phyloP scores from a whole-genome alignment of 2,888 invertebrate species.

The Pyrocoelia pectoralis region DNA sequence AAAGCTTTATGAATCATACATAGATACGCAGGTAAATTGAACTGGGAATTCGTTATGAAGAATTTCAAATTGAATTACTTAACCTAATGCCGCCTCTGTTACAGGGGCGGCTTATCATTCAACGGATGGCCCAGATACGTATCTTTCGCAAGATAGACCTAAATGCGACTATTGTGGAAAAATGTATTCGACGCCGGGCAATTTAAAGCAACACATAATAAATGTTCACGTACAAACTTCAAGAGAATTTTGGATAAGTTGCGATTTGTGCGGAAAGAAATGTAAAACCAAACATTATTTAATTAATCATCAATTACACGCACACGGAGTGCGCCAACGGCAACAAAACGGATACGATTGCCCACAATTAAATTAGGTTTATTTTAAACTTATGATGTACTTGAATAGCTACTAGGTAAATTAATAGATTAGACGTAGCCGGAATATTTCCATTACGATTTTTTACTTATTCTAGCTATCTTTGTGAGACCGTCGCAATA shows the following conservation, averaged over 20 bases:
- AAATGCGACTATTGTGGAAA: conserved; percentile 76
- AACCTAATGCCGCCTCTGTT: conserved; percentile 67
- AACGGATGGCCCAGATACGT: conserved; percentile 27
- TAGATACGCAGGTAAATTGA: conserved; percentile 30
- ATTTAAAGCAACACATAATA: conserved; percentile 79
- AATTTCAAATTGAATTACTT: conserved; percentile 17
- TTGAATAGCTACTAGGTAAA: background rate
- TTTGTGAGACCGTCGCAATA: background rate
- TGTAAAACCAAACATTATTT: conserved; percentile 81
- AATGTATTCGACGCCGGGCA: conserved; percentile 76
- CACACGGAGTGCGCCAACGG: conserved; percentile 69
- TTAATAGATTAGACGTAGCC: background rate
- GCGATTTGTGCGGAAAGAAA: conserved; percentile 77
- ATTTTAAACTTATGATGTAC: conserved; percentile 10
- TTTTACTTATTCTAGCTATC: background rate
- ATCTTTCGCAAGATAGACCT: conserved; percentile 61
- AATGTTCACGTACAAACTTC: conserved; percentile 77
- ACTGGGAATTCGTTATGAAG: conserved; percentile 45
- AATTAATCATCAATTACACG: conserved; percentile 69
- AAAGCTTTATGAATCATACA: conserved; percentile 37
- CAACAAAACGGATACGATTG: conserved; percentile 50
- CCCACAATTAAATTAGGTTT: conserved; percentile 29
- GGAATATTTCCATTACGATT: too few species aligned
- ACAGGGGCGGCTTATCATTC: conserved; percentile 66
- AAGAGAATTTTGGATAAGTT: conserved; percentile 75